Conservation (phyloP, 2,888 invertebrate genomes). For the Crossocerus cetratus region DNA sequence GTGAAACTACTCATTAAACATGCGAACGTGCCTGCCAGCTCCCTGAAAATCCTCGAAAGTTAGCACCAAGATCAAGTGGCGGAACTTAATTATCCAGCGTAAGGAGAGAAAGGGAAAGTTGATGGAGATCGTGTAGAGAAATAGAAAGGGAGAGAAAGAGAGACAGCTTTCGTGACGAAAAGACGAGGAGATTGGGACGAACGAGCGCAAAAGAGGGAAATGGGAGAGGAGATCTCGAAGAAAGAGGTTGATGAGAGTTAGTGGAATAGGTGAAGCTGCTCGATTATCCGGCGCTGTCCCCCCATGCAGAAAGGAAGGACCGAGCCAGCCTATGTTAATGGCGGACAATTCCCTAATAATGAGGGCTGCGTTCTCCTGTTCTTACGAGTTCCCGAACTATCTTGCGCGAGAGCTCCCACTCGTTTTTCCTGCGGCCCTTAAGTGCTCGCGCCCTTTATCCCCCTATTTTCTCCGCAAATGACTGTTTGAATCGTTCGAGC, state of each 20-base stretch:
- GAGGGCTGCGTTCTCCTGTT: slow-evolving; percentile 23
- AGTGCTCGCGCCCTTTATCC: slow-evolving; percentile 28
- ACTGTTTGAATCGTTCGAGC: neutral
- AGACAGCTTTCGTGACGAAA: neutral
- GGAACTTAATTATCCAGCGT: slow-evolving; percentile 52
- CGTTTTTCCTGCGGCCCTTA: slow-evolving; percentile 22
- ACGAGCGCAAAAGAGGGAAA: neutral
- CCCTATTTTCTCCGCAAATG: slow-evolving; percentile 8
- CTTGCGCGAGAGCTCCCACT: slow-evolving; percentile 12
- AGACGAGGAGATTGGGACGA: neutral
- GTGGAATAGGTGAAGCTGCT: slow-evolving; percentile 24
- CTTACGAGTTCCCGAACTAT: slow-evolving; percentile 29
- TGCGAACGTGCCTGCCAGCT: slow-evolving; percentile 19
- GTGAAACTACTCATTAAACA: slow-evolving; percentile 47
- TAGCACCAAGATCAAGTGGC: slow-evolving; percentile 41
- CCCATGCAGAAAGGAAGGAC: slow-evolving; percentile 12
- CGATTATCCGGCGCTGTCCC: slow-evolving; percentile 38
- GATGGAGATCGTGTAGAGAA: slow-evolving; percentile 6
- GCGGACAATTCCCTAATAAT: slow-evolving; percentile 42
- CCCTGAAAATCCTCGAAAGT: slow-evolving; percentile 31
- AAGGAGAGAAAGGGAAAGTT: neutral
- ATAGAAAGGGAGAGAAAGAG: slow-evolving; percentile 19
- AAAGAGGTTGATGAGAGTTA: neutral
- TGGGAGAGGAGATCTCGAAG: neutral
- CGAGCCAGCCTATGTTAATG: slow-evolving; percentile 48